Conservation (phyloP, 2,797 vertebrate species). For the Alfaro cultratus region DNA sequence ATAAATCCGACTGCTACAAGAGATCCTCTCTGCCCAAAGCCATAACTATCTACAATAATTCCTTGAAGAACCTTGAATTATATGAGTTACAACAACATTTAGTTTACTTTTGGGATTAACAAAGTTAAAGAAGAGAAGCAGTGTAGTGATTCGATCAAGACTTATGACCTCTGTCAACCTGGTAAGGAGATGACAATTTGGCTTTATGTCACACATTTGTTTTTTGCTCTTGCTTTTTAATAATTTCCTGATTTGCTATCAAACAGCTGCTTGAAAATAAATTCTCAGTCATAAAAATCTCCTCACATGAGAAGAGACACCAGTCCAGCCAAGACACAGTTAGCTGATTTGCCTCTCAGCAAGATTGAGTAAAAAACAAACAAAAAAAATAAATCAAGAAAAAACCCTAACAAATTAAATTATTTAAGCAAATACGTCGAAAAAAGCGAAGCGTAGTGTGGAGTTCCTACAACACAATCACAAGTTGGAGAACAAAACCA, state of each 20-base stretch:
- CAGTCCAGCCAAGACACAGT: slow-evolving; percentile 21
- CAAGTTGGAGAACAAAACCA: neutral
- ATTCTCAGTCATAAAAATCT: slow-evolving; percentile 50
- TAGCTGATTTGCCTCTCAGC: slow-evolving; percentile 31
- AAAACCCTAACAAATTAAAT: neutral
- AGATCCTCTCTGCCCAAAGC: too few relatives aligned
- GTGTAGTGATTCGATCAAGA: slow-evolving; percentile 38
- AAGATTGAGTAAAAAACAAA: slow-evolving; percentile 29
- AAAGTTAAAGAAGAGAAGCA: slow-evolving; percentile 17
- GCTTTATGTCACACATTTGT: neutral
- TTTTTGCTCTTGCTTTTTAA: slow-evolving; percentile 36
- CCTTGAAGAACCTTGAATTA: neutral
- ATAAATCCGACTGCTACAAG: too few relatives aligned
- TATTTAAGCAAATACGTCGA: neutral
- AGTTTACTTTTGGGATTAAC: neutral
- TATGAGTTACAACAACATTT: neutral
- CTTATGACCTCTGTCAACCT: slow-evolving; percentile 44
- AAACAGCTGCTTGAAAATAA: slow-evolving; percentile 51
- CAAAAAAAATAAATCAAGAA: too few relatives aligned
- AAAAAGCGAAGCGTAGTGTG: neutral
- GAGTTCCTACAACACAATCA: neutral
- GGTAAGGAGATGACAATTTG: slow-evolving; percentile 27
- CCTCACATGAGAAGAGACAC: slow-evolving; percentile 24
- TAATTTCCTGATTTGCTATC: slow-evolving; percentile 40
- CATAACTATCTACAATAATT: neutral